Evolutionary conservation across 92 coral and sea anemone genomes (phyloP).

Genomic region (Epizoanthus stellaris): DNA sequence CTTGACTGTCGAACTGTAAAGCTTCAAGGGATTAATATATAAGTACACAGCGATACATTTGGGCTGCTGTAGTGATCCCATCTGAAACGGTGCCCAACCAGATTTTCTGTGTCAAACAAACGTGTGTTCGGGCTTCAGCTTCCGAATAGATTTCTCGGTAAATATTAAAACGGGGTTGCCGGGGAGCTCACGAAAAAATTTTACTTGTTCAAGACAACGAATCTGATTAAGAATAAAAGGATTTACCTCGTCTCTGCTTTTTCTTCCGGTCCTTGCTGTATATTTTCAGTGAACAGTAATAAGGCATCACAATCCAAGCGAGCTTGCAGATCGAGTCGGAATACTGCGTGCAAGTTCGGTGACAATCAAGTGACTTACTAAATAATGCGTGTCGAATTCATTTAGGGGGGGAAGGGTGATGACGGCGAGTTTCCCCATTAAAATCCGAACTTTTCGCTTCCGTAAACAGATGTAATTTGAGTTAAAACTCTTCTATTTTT

Average conservation of each 20-base stretch:
- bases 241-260: slow-evolving; percentile 39
- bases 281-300: slow-evolving; percentile 39
- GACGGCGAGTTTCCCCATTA: not conserved
- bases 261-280: slow-evolving; percentile 41
- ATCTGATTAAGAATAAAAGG: not conserved
- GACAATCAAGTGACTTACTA: slow-evolving; percentile 28
- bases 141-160: slow-evolving; percentile 36
- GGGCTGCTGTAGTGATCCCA: not conserved
- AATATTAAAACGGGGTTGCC: slow-evolving; percentile 39
- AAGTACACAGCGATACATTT: not conserved
- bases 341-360: slow-evolving; percentile 18
- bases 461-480: not conserved
- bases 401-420: not conserved
- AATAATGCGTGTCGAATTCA: slow-evolving; percentile 32
- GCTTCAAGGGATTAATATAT: not conserved
- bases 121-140: slow-evolving; percentile 3
- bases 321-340: slow-evolving; percentile 32
- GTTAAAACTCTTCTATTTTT: not conserved
- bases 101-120: slow-evolving; percentile 8
- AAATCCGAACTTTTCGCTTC: not conserved
- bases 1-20: not conserved
- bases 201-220: slow-evolving; percentile 7
- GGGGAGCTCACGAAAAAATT: slow-evolving; percentile 31
- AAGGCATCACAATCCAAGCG: slow-evolving; percentile 13
- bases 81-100: slow-evolving; percentile 28